These are phyloP conservation scores for Monoplex corrugatus DNA, from an alignment of 2,888 invertebrate species.

Conservation along the genomic window DNA sequence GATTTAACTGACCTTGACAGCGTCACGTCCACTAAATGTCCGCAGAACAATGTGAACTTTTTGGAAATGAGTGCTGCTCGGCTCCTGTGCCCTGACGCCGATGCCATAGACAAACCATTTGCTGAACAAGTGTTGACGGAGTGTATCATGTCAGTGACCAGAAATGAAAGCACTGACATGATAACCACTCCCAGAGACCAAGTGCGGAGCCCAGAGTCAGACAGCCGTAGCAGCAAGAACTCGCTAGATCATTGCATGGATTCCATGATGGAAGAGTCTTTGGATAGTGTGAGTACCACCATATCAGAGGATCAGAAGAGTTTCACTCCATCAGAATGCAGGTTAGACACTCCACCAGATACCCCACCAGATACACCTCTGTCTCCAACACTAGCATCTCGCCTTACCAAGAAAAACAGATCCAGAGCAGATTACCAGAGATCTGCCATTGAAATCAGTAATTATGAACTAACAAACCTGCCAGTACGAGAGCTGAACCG, in stretches of 20 bases:
- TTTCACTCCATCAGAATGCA: not conserved
- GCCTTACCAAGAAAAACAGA: not conserved
- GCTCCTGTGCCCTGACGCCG: slow-evolving; percentile 52
- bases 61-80: slow-evolving; percentile 46
- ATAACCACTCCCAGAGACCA: not conserved
- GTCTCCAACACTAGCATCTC: not conserved
- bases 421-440: not conserved
- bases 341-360: not conserved
- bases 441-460: slow-evolving; percentile 80
- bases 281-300: not conserved
- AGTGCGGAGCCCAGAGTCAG: slow-evolving; percentile 5
- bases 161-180: slow-evolving; percentile 48
- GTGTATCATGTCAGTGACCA: slow-evolving; percentile 68
- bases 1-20: slow-evolving; percentile 50
- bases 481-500: slow-evolving; percentile 97
- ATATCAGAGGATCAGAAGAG: not conserved
- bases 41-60: slow-evolving; percentile 52
- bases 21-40: slow-evolving; percentile 43
- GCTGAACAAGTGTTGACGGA: slow-evolving; percentile 67
- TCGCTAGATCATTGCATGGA: no score
- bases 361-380: slow-evolving; percentile 22
- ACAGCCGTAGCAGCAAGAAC: slow-evolving; percentile 39
- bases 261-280: not conserved
- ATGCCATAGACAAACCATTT: slow-evolving; percentile 52
- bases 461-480: slow-evolving; percentile 92